phyloP scores from a whole-genome alignment of 2,797 vertebrate genomes.

The Falco biarmicus region DNA sequence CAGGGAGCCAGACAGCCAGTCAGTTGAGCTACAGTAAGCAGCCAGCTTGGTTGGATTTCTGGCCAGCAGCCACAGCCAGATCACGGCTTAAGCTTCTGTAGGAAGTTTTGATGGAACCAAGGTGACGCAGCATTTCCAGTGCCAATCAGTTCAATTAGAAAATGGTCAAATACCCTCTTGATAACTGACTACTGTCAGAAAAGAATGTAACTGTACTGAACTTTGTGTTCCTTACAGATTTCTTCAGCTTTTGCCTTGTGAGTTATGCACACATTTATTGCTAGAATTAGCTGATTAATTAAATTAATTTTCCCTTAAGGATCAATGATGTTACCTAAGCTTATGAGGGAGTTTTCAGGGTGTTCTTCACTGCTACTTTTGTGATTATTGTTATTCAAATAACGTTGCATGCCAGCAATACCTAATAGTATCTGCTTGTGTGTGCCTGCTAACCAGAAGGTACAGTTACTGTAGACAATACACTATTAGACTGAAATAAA shows the following conservation, averaged over 20 bases:
- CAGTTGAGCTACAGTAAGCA: background rate
- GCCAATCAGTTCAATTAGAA: background rate
- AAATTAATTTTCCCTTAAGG: background rate
- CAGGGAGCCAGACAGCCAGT: constrained; percentile 8
- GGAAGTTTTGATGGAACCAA: constrained; percentile 1
- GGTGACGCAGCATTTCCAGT: background rate
- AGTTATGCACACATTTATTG: background rate
- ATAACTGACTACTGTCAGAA: background rate
- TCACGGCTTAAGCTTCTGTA: background rate
- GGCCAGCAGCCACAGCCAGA: background rate
- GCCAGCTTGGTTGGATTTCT: background rate
- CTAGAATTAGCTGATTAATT: background rate
- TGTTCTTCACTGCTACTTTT: background rate
- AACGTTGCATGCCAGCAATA: background rate
- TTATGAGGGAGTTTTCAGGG: background rate
- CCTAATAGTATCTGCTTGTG: background rate
- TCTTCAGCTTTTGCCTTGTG: background rate
- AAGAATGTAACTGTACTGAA: background rate
- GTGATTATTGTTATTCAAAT: background rate
- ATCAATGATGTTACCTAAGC: background rate
- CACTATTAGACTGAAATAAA: background rate
- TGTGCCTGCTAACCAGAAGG: background rate
- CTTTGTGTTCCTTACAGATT: background rate
- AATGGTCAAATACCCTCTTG: background rate
- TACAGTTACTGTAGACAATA: background rate